Evolutionary conservation across 2,797 vertebrate species (phyloP), one percentile per base, ranked within the genome.

Genomic region (Girardinus metallicus): DNA sequence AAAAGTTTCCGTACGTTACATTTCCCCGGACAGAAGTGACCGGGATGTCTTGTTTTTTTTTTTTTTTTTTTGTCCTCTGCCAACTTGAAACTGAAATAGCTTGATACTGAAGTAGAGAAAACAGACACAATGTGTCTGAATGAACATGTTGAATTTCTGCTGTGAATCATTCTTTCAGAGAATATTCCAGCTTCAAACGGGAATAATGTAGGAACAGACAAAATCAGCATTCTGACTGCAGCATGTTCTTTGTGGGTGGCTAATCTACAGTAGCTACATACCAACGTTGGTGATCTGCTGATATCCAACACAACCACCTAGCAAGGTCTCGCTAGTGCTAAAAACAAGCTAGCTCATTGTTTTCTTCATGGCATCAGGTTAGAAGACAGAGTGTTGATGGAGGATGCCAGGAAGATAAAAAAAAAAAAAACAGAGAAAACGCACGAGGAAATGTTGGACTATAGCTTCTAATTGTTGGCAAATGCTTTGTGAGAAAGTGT

Each of bases 11-110:
- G 79, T 82, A 7, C 16, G 39, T 44, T 12, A 31, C 86, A 85
- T 81, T 84, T 86, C 7, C 80, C 83, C 64, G 44, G 77, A 62
- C 73, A 62, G 86, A 88, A 85, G 72, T 71, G 73, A 88, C 85
- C 85, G 78, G 75, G 64, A 39, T 75, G 77, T 76, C 49, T 87
- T 53, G 11, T 44, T 46, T 46, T 46, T 44, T 46, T 46, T 46
- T 4, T 1, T 47, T 5, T 5, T 44, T 11, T 44, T 44, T 44
- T 13, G 2, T 64, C 82, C 76, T 62, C 72, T 85, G 26, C 12
- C 41, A 84, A 84, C 76, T 90, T 84, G 68, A 79, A 82, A 57
- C 73, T 29, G 72, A 89, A 91, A 89, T 91, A 87, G 87, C 85
- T 83, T 36, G 15, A 80, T 87, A 80, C 86, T 74, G 51, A 51